These are phyloP conservation scores for Beris morrisii DNA, from an alignment of 2,888 invertebrate genomes.

Conservation along the genomic window DNA sequence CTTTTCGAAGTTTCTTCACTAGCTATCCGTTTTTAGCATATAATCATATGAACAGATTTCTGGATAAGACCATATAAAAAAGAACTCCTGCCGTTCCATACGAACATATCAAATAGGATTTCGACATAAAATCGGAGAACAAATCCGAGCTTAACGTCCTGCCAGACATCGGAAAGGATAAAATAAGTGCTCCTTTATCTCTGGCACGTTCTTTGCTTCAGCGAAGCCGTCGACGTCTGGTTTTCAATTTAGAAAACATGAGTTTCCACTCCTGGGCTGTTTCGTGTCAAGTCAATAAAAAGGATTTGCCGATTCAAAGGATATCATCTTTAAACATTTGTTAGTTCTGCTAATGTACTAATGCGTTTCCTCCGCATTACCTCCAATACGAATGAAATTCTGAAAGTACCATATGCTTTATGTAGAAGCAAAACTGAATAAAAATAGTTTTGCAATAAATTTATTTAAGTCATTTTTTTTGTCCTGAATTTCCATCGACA, in stretches of 20 bases:
- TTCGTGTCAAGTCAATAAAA: slow-evolving; percentile 40
- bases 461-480: too few relatives aligned
- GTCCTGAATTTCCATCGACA: too few relatives aligned
- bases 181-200: slow-evolving; percentile 36
- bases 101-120: slow-evolving; percentile 36
- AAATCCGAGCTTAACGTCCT: slow-evolving; percentile 36
- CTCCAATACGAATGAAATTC: too few relatives aligned
- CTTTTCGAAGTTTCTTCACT: too few relatives aligned
- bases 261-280: slow-evolving; percentile 38
- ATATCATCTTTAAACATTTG: slow-evolving; percentile 27
- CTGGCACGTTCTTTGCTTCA: slow-evolving; percentile 31
- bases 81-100: background rate
- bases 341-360: slow-evolving; percentile 21
- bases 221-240: slow-evolving; percentile 18
- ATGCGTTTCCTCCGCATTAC: too few relatives aligned
- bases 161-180: slow-evolving; percentile 32
- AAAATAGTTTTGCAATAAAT: too few relatives aligned
- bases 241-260: slow-evolving; percentile 39
- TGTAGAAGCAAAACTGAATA: too few relatives aligned
- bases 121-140: slow-evolving; percentile 36
- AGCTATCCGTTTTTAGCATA: slow-evolving; percentile 8
- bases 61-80: slow-evolving; percentile 6
- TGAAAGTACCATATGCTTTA: too few relatives aligned
- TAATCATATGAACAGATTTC: slow-evolving; percentile 23
- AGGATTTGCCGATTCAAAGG: slow-evolving; percentile 38